These are phyloP conservation scores for Phymorhynchus buccinoides DNA, from an alignment of 1,140 invertebrate species.

Conservation along the genomic window DNA sequence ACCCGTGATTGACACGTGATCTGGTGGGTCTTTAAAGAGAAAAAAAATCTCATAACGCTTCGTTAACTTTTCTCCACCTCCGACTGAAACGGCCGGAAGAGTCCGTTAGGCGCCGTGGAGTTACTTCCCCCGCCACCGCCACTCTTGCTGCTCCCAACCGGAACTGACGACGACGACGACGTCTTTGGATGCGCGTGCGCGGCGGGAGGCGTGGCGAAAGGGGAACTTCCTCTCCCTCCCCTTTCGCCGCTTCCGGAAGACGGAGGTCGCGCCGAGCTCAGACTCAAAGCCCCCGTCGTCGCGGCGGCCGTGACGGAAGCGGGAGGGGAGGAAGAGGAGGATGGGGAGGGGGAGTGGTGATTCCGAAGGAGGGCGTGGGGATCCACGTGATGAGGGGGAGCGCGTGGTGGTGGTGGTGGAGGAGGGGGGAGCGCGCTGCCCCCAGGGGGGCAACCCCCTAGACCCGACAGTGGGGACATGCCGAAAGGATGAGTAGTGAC, in stretches of 20 bases:
- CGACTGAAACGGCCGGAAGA: conserved; percentile 59
- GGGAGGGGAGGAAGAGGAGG: conserved; percentile 1
- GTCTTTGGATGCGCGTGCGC: conserved; percentile 4
- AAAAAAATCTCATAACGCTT: not conserved
- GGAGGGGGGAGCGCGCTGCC: not conserved
- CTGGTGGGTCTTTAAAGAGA: too few relatives aligned
- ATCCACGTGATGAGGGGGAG: not conserved
- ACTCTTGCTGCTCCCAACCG: conserved; percentile 44
- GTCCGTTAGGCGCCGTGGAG: conserved; percentile 55
- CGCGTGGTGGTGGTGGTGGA: not conserved
- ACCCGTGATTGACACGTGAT: too few relatives aligned
- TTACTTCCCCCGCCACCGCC: conserved; percentile 25
- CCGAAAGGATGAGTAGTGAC: not conserved
- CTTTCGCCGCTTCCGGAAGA: too few relatives aligned
- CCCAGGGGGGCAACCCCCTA: not conserved
- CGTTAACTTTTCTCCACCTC: conserved; percentile 54
- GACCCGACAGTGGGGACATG: not conserved
- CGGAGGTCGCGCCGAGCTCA: not conserved
- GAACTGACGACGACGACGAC: not conserved
- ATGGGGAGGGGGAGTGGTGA: not conserved
- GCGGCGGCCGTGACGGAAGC: not conserved
- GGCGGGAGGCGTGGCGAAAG: not conserved
- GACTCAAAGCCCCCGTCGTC: not conserved
- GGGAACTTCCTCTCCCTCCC: not conserved
- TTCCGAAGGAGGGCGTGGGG: not conserved